A percentile compares a stretch with the other conserved stretches of the same genome.
phyloP scores from a whole-genome alignment of 92 coral and sea anemone species.

The Parazoanthus atlanticus region DNA sequence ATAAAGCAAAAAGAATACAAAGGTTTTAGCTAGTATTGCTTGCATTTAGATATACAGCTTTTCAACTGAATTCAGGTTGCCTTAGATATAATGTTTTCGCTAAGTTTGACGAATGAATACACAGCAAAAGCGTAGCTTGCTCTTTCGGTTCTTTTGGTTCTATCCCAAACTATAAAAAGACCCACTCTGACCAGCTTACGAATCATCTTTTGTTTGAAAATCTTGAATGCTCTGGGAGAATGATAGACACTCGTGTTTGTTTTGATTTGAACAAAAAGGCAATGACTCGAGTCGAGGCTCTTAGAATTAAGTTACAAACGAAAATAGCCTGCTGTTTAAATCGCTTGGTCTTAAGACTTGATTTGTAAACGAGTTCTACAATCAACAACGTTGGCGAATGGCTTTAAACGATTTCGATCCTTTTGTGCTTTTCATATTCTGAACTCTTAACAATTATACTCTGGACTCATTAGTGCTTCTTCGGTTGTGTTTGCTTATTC shows the following conservation, averaged over 20 bases:
- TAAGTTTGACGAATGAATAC: background rate
- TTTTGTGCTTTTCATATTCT: constrained; percentile 1
- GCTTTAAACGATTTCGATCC: background rate
- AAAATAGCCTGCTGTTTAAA: background rate
- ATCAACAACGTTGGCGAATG: background rate
- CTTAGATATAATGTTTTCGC: background rate
- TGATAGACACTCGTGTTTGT: background rate
- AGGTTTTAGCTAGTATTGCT: background rate
- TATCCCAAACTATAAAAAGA: background rate
- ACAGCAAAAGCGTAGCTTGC: background rate
- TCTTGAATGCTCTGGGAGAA: background rate
- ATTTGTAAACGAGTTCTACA: background rate
- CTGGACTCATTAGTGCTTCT: background rate
- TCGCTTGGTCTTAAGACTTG: background rate
- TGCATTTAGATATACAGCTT: background rate
- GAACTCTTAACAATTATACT: constrained; percentile 25
- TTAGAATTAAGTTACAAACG: background rate
- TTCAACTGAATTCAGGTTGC: background rate
- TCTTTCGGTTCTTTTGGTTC: too few relatives aligned
- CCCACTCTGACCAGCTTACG: background rate
- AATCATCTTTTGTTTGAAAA: background rate
- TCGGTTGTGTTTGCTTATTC: background rate
- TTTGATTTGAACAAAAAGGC: constrained; percentile 12
- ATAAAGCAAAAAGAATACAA: background rate
- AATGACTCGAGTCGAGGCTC: background rate